phyloP scores from a whole-genome alignment of 2,797 vertebrate species.

The Chelonia mydas region DNA sequence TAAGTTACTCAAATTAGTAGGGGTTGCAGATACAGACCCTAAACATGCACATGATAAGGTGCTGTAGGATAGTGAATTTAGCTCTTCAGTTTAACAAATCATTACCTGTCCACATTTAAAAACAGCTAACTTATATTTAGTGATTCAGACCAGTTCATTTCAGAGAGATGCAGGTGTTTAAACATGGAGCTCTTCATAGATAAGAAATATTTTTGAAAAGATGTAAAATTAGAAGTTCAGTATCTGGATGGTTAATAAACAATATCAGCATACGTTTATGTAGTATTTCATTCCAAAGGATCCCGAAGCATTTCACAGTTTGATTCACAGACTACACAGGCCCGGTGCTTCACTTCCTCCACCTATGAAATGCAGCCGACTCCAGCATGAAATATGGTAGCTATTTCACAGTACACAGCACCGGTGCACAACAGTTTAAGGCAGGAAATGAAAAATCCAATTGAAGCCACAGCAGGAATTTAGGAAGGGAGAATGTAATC shows the following conservation, averaged over 20 bases:
- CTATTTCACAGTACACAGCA: not conserved
- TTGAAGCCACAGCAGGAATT: not conserved
- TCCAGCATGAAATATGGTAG: not conserved
- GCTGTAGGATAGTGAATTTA: rapidly evolving
- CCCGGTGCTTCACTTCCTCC: not conserved
- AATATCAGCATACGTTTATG: rapidly evolving
- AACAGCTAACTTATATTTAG: not conserved
- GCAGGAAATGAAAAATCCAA: not conserved
- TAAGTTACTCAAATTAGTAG: not conserved
- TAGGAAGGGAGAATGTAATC: not conserved
- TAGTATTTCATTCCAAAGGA: not conserved
- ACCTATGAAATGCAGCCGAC: rapidly evolving
- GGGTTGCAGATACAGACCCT: not conserved
- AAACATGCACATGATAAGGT: not conserved
- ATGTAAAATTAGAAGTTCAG: not conserved
- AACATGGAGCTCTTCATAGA: rapidly evolving
- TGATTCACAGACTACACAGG: not conserved
- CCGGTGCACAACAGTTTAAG: not conserved
- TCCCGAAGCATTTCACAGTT: not conserved
- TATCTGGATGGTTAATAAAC: not conserved
- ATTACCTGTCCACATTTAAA: not conserved
- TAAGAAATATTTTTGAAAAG: not conserved
- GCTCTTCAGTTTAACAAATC: not conserved
- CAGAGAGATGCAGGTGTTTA: not conserved
- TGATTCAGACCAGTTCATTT: not conserved